Conservation (phyloP, 2,113 vertebrate species). For the Sinocyclocheilus grahami region DNA sequence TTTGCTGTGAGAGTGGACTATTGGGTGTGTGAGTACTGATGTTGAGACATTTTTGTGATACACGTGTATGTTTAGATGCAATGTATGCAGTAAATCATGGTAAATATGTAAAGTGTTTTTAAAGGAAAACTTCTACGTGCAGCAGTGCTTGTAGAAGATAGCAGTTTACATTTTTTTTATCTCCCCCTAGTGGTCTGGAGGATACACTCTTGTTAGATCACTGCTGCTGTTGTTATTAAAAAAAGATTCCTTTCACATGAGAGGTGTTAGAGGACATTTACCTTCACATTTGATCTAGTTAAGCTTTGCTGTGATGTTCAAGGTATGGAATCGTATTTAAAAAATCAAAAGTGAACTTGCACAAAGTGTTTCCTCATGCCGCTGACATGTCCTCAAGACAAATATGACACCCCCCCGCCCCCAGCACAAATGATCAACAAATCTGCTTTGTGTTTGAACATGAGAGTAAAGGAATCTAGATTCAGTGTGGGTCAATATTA, state of each 20-base stretch:
- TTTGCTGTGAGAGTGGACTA: constrained; percentile 46
- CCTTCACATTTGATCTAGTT: not conserved
- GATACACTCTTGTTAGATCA: constrained; percentile 38
- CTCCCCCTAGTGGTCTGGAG: constrained; percentile 43
- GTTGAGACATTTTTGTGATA: constrained; percentile 52
- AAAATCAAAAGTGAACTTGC: constrained; percentile 4
- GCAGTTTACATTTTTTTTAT: constrained; percentile 33
- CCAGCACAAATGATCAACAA: not conserved
- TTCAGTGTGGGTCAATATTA: not conserved
- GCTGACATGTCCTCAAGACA: not conserved
- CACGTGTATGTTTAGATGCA: constrained; percentile 54
- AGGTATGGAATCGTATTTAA: not conserved
- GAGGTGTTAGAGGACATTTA: not conserved
- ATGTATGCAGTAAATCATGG: constrained; percentile 58
- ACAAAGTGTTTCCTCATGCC: constrained; percentile 10
- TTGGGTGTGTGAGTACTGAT: constrained; percentile 9
- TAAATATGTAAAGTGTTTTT: constrained; percentile 44
- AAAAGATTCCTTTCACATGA: not conserved
- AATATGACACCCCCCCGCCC: not conserved
- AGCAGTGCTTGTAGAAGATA: constrained; percentile 39
- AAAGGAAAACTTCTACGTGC: not conserved
- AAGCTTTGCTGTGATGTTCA: constrained; percentile 1
- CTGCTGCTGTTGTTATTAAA: constrained; percentile 39
- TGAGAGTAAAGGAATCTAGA: not conserved
- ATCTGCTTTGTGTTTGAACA: not conserved